Evolutionary conservation across 2,113 vertebrate genomes (phyloP).

Genomic region (Eulemur macaco): DNA sequence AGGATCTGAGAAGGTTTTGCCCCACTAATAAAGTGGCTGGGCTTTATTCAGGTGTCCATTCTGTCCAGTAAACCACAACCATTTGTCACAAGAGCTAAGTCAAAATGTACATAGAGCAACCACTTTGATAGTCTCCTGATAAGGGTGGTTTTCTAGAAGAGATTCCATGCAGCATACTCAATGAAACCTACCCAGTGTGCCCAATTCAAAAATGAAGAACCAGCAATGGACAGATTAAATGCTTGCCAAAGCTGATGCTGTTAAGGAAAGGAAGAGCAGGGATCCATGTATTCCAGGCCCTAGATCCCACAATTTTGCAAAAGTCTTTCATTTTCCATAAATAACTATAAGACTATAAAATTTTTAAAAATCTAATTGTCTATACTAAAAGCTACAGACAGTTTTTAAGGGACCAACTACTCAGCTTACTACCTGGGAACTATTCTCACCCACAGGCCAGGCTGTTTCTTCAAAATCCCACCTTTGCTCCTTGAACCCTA

Average conservation of each 20-base stretch:
- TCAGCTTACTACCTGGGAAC: neutral
- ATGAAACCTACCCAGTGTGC: neutral
- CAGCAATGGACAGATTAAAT: neutral
- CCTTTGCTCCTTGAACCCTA: neutral
- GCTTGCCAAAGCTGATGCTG: neutral
- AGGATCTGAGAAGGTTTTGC: neutral
- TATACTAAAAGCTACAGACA: neutral
- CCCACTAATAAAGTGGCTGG: neutral
- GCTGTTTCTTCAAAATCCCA: neutral
- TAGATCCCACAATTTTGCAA: neutral
- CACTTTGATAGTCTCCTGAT: neutral
- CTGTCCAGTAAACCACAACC: neutral
- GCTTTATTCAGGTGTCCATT: neutral
- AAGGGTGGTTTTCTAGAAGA: neutral
- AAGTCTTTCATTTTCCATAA: neutral
- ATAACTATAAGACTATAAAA: neutral
- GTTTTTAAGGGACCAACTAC: neutral
- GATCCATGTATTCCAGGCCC: neutral
- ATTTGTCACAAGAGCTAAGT: neutral
- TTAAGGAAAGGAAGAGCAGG: neutral
- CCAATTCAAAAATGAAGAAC: neutral
- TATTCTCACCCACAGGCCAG: neutral
- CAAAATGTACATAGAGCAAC: neutral
- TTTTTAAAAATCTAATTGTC: neutral
- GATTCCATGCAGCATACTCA: rapidly evolving